phyloP scores from a whole-genome alignment of 2,113 vertebrate species.

The Toxotes chatareus region DNA sequence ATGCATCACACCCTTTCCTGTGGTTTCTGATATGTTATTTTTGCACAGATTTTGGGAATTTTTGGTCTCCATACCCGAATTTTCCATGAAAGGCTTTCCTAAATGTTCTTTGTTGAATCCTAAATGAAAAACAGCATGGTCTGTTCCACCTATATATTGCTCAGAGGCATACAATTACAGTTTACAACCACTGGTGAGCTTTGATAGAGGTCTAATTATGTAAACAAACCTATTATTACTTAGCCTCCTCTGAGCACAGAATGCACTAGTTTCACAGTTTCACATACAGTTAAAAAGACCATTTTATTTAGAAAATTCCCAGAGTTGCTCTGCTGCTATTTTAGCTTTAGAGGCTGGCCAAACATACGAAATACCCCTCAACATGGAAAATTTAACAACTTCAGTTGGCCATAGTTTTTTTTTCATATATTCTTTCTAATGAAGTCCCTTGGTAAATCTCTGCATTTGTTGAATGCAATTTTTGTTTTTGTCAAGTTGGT shows the following conservation, averaged over 20 bases:
- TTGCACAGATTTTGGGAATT: constrained; percentile 46
- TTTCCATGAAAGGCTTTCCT: constrained; percentile 39
- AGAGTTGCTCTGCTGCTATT: constrained; percentile 42
- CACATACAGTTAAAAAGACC: constrained; percentile 23
- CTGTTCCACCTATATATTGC: constrained; percentile 47
- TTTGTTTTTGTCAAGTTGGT: constrained; percentile 28
- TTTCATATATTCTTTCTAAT: constrained; percentile 33
- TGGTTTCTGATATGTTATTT: constrained; percentile 41
- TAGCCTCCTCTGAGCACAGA: constrained; percentile 31
- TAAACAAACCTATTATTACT: constrained; percentile 77
- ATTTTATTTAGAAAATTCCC: constrained; percentile 58
- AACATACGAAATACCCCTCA: constrained; percentile 5
- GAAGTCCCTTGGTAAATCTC: not conserved
- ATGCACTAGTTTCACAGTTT: constrained; percentile 35
- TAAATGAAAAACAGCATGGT: constrained; percentile 20
- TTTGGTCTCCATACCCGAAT: constrained; percentile 21
- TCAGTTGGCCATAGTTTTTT: not conserved
- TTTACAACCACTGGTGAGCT: constrained; percentile 51
- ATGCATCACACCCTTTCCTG: constrained; percentile 55
- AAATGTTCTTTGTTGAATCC: constrained; percentile 4
- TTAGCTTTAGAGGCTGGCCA: constrained; percentile 31
- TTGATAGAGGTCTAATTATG: constrained; percentile 65
- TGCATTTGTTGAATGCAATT: not conserved
- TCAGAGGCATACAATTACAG: constrained; percentile 58
- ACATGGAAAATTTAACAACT: constrained; percentile 6